Base-by-base conservation (phyloP, 2,888 invertebrate species). In the Drosophila maculinotata region DNA sequence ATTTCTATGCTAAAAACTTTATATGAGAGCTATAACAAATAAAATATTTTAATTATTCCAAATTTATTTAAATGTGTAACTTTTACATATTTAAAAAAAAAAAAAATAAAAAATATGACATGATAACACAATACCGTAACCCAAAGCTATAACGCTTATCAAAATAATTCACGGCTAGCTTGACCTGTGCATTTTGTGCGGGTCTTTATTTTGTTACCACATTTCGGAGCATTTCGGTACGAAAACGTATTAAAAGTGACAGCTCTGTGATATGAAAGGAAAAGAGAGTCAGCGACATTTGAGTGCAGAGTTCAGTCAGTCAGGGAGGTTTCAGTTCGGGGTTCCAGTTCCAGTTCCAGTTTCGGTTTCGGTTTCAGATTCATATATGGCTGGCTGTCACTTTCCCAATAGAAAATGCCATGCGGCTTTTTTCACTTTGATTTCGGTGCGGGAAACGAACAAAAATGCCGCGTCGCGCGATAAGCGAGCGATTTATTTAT, bases 401-500 rank as follows among this genome's bases (percentile, higher is more conserved):
- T 72, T 77, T 53, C 69, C 57, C 60, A 64, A 36, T 45, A 20
- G 57, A 69, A 78, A 66, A 72, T 62, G 47, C 49, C 42, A 23
- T 28, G 48, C 85, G 82, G 85, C 75, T 20, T 25, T 69, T 81
- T 80, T 68, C 67, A 47, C 85, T 82, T 82, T 82, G 82, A 82
- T 75, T 68, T 59, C 15, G 14, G 9, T 25, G 39, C 28, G 53
- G 44, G 42, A 49, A 59, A 44, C 53, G 26, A 57, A 57, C 10
- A 12, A 48, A 38, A 64, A 57, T 52, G 66, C 56, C 66, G 53
- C 48, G 36, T 35, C 26, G 23, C 47, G 68, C 68, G 82, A 83
- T 83, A 83, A 83, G 82, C 84, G 59, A 62, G 56, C 82, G 82
- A 83, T 83, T 82, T 83, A 83, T 83, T 83, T 83, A 83, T 85